Evolutionary conservation across 2,888 invertebrate species (phyloP), one percentile per base, ranked within the genome.

Genomic region (Eumerus sabulonum): DNA sequence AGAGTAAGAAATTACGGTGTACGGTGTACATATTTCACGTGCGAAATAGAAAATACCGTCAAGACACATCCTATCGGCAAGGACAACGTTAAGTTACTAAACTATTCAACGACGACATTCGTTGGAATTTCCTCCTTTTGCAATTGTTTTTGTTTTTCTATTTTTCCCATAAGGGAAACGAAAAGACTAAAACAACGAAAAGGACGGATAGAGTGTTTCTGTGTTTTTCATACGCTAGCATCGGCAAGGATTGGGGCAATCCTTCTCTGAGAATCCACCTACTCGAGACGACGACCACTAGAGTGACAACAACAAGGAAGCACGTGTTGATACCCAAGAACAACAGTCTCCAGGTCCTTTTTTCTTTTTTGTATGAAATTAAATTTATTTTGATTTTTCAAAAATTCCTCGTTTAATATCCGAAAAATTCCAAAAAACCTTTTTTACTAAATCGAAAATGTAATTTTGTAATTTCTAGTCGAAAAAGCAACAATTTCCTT

Each of bases 1-100:
- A 66, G n/a, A n/a, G n/a, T n/a, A n/a, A n/a, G n/a, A 27, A 27
- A 27, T 27, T 27, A 27, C 27, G 27, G 27, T 27, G 3, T 27
- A 27, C 27, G n/a, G n/a, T n/a, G n/a, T n/a, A n/a, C n/a, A n/a
- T n/a, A n/a, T n/a, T 27, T 27, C 27, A 27, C 27, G 27, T 27
- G 62, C 76, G 27, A 16, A 47, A 57, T 48, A 19, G 9, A 16
- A 48, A 47, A 50, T 16, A 73, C 68, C 67, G 73, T 44, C 44
- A 51, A 57, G 36, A 60, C 68, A 79, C 74, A 79, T 79, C 79
- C 79, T 79, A 40, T 74, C 74, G 56, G 74, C 68, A 74, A 79
- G 79, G 79, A 79, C 68, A 59, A 74, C 74, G 79, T 79, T 79
- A 74, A 70, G 79, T 79, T 79, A 79, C 79, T 79, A 74, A 79